These are phyloP conservation scores for Drosophila tripunctata DNA, from an alignment of 2,888 invertebrate genomes.

Conservation along the genomic window DNA sequence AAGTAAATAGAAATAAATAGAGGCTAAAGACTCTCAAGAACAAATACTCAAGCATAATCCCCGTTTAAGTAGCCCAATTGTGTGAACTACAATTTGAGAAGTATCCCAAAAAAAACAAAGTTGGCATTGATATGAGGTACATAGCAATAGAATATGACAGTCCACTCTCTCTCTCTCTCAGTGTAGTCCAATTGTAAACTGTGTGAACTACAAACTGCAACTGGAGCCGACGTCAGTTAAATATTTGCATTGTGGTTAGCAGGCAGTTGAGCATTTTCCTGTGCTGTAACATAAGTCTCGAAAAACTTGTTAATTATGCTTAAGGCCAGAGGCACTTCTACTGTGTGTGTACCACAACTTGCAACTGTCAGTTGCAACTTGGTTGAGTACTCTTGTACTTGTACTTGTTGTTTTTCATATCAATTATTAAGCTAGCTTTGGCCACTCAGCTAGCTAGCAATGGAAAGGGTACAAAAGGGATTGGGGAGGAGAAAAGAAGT, in stretches of 20 bases:
- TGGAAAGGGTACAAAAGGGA: background rate
- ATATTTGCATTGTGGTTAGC: conserved; percentile 65
- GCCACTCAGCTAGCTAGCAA: conserved; percentile 43
- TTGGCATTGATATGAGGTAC: no score
- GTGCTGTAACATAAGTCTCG: conserved; percentile 1
- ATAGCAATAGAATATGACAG: background rate
- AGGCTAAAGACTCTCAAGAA: conserved; percentile 3
- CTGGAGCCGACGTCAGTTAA: conserved; percentile 59
- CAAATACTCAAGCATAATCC: conserved; percentile 47
- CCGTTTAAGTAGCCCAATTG: conserved; percentile 67
- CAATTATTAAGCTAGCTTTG: conserved; percentile 74
- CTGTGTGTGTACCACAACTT: conserved; percentile 42
- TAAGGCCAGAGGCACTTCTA: conserved; percentile 26
- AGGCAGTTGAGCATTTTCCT: conserved; percentile 50
- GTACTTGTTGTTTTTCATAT: conserved; percentile 69
- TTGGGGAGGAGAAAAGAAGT: conserved; percentile 9
- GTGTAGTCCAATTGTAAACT: conserved; percentile 37
- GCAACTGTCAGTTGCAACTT: conserved; percentile 66
- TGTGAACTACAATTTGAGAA: conserved; percentile 27
- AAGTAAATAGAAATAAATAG: conserved; percentile 10
- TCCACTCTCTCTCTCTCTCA: no score
- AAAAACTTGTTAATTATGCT: conserved; percentile 75
- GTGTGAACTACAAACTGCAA: conserved; percentile 61
- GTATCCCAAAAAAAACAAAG: conserved; percentile 27
- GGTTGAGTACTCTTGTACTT: conserved; percentile 7